Evolutionary conservation across 2,888 invertebrate species (phyloP).

Genomic region (Polyommatus icarus): DNA sequence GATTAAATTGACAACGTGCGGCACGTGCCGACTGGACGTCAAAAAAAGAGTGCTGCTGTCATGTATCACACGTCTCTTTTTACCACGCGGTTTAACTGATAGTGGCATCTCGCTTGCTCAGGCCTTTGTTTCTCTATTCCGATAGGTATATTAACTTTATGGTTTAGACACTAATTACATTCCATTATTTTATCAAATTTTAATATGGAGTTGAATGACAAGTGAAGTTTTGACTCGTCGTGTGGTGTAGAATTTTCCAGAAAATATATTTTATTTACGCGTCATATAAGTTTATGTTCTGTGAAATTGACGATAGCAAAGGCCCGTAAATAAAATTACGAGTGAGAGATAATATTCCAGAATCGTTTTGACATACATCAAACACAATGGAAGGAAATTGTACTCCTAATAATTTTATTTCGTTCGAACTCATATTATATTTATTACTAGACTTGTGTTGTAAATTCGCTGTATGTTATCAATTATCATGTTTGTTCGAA

Average conservation of each 20-base stretch:
- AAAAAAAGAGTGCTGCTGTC: too few relatives aligned
- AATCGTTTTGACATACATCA: conserved; percentile 7
- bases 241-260: background rate
- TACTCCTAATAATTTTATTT: conserved; percentile 11
- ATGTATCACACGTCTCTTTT: too few relatives aligned
- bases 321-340: conserved; percentile 6
- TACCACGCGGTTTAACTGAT: too few relatives aligned
- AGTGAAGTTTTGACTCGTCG: too few relatives aligned
- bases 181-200: background rate
- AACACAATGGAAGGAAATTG: background rate
- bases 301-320: background rate
- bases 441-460: conserved; percentile 7
- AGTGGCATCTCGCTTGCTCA: too few relatives aligned
- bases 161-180: too few relatives aligned
- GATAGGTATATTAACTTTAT: too few relatives aligned
- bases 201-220: too few relatives aligned
- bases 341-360: conserved; percentile 14
- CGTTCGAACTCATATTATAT: conserved; percentile 1
- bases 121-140: too few relatives aligned
- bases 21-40: too few relatives aligned
- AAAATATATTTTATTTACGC: background rate
- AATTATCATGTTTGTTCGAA: background rate
- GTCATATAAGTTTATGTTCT: conserved; percentile 3
- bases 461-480: background rate
- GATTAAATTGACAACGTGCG: too few relatives aligned